Evolutionary conservation across 2,888 invertebrate genomes (phyloP).

Genomic region (Epinotia nisella): DNA sequence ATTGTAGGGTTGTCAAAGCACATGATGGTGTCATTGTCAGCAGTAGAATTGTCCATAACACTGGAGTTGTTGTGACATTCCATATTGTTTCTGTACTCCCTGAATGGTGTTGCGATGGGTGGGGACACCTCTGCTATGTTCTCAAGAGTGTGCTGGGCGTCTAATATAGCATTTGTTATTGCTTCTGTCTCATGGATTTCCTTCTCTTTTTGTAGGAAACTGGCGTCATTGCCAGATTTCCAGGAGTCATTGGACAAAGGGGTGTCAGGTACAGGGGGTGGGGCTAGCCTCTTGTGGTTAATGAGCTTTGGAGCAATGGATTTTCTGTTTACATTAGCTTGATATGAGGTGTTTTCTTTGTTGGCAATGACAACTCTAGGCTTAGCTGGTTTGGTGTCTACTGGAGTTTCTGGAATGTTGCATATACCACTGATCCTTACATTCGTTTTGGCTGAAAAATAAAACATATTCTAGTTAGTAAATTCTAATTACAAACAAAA

Average conservation of each 20-base stretch:
- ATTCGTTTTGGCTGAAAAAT: conserved; percentile 56
- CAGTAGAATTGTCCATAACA: conserved; percentile 59
- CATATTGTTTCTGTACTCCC: conserved; percentile 68
- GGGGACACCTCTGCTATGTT: conserved; percentile 67
- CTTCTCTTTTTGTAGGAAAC: conserved; percentile 73
- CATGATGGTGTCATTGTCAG: conserved; percentile 69
- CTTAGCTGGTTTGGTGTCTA: conserved; percentile 54
- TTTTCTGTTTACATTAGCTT: conserved; percentile 49
- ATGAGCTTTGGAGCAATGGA: conserved; percentile 42
- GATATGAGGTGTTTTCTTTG: conserved; percentile 65
- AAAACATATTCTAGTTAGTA: conserved; percentile 18
- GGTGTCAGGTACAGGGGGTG: conserved; percentile 58
- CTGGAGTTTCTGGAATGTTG: conserved; percentile 70
- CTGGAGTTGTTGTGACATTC: conserved; percentile 69
- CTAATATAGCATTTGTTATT: conserved; percentile 54
- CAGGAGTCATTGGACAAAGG: conserved; percentile 68
- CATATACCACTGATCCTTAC: conserved; percentile 73
- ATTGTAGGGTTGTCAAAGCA: conserved; percentile 63
- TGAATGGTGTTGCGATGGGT: conserved; percentile 73
- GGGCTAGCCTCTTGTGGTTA: conserved; percentile 43
- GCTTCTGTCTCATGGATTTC: conserved; percentile 68
- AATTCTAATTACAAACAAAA: neutral
- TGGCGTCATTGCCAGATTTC: conserved; percentile 71
- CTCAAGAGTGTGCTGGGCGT: conserved; percentile 60
- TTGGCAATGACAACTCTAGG: conserved; percentile 59